A percentile compares a stretch with the other conserved stretches of the same genome.
These are phyloP conservation scores for Hyles vespertilio DNA, from an alignment of 1,140 invertebrate genomes.

Conservation along the genomic window DNA sequence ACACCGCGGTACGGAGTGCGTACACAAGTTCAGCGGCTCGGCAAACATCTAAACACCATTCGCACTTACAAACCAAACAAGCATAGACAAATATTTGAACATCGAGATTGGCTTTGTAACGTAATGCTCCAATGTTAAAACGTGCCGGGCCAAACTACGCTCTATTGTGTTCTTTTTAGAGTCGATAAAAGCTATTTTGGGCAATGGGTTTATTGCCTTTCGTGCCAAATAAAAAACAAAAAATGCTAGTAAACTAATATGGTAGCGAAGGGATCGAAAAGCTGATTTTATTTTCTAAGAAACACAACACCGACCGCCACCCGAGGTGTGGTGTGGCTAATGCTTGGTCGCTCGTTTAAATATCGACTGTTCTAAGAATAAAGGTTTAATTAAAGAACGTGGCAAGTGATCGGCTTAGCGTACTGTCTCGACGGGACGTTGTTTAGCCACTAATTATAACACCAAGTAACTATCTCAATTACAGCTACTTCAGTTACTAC, in stretches of 20 bases:
- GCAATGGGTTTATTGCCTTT: conserved; percentile 29
- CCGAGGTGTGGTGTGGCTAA: conserved; percentile 24
- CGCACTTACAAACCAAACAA: conserved; percentile 72
- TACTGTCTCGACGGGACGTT: background rate
- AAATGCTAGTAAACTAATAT: conserved; percentile 64
- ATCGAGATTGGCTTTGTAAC: conserved; percentile 53
- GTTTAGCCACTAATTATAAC: background rate
- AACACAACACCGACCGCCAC: conserved; percentile 34
- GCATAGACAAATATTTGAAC: conserved; percentile 71
- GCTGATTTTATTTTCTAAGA: conserved; percentile 60
- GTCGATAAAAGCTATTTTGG: conserved; percentile 26
- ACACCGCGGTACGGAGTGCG: conserved; percentile 37
- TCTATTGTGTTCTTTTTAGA: conserved; percentile 30
- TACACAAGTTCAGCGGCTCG: conserved; percentile 62
- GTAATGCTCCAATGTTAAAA: conserved; percentile 31
- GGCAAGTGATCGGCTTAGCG: background rate
- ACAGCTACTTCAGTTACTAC: no score
- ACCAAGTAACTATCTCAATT: no score
- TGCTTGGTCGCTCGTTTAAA: conserved; percentile 18
- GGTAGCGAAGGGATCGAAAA: conserved; percentile 52
- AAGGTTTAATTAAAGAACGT: conserved; percentile 9
- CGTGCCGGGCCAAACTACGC: conserved; percentile 39
- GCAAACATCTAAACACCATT: conserved; percentile 72
- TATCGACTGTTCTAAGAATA: conserved; percentile 20
- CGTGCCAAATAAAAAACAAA: conserved; percentile 31